Percentiles rank a stretch among this genome's conserved stretches.
phyloP scores from a whole-genome alignment of 2,113 vertebrate genomes.

The Trochalopteron elliotii region DNA sequence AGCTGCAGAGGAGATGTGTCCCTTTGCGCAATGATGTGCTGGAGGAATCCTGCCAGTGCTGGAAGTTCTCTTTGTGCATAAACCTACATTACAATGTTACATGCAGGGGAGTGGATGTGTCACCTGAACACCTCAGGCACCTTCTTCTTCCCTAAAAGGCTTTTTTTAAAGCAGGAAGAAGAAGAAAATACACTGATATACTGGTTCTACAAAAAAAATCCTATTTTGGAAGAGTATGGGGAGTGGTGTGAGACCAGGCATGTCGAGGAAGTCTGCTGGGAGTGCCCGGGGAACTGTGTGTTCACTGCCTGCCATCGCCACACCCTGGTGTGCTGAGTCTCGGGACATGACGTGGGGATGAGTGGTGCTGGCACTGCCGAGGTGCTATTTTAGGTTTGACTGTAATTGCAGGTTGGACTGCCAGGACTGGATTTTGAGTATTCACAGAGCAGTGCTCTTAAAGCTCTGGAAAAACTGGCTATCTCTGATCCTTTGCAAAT shows the following conservation, averaged over 20 bases:
- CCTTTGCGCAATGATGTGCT: neutral
- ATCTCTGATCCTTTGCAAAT: neutral
- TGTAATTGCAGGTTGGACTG: neutral
- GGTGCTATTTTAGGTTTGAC: neutral
- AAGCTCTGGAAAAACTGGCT: neutral
- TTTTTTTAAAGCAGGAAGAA: neutral
- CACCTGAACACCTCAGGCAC: neutral
- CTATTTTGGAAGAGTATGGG: neutral
- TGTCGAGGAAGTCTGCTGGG: neutral
- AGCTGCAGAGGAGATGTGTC: neutral
- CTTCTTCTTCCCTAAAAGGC: neutral
- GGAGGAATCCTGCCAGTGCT: neutral
- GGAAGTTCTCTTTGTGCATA: neutral
- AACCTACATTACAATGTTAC: neutral
- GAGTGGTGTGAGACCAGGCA: neutral
- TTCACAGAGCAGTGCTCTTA: neutral
- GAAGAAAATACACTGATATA: neutral
- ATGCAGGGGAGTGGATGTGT: accelerated
- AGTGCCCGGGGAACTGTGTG: neutral
- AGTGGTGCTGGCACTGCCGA: neutral
- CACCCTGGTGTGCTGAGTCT: neutral
- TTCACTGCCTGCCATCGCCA: neutral
- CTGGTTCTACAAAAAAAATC: neutral
- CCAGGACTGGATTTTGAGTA: neutral
- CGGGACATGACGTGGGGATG: neutral